A percentile compares a stretch with the other conserved stretches of the same genome.
Conservation (phyloP, 2,113 vertebrate genomes). For the Prochilodus magdalenae region DNA sequence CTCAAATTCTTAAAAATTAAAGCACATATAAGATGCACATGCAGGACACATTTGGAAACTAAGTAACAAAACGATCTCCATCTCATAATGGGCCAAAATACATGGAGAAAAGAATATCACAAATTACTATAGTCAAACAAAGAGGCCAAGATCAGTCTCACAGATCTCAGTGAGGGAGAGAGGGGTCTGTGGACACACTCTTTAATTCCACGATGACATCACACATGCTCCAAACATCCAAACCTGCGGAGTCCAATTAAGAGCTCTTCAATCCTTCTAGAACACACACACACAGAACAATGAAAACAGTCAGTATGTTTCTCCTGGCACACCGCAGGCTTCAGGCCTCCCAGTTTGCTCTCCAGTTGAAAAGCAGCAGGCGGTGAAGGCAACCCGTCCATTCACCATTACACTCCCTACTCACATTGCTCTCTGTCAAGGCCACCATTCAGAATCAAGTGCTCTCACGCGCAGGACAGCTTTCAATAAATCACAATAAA, state of each 20-base stretch:
- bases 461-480: slow-evolving; percentile 3
- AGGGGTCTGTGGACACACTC: not conserved
- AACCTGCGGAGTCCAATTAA: slow-evolving; percentile 66
- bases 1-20: too few relatives aligned
- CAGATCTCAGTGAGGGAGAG: not conserved
- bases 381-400: slow-evolving; percentile 35
- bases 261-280: slow-evolving; percentile 29
- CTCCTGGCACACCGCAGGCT: slow-evolving; percentile 59
- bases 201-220: slow-evolving; percentile 55
- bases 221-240: slow-evolving; percentile 53
- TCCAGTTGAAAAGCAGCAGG: slow-evolving; percentile 36
- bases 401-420: slow-evolving; percentile 46
- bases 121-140: slow-evolving; percentile 25
- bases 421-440: slow-evolving; percentile 44
- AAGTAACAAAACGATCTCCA: not conserved
- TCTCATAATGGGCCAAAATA: not conserved
- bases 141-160: not conserved
- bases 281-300: slow-evolving; percentile 64
- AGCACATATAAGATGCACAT: not conserved
- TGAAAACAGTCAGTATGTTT: slow-evolving; percentile 71
- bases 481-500: slow-evolving; percentile 28
- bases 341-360: slow-evolving; percentile 47
- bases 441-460: slow-evolving; percentile 14
- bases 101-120: not conserved
- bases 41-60: not conserved